Conservation (phyloP, 2,888 invertebrate genomes). For the Stegana nigrithorax region DNA sequence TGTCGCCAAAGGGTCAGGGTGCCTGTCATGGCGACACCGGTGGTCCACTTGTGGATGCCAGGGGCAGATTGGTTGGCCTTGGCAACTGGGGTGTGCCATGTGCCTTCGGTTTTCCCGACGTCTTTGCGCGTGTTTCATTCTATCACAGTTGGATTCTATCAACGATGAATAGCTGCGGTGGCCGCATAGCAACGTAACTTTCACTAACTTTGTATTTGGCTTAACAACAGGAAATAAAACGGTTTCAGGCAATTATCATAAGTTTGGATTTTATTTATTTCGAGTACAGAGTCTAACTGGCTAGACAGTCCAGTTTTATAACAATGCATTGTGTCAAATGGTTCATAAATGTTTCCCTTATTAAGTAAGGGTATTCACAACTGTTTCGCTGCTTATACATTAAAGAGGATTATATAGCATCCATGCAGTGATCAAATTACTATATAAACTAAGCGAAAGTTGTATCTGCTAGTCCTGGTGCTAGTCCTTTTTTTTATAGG, state of each 20-base stretch:
- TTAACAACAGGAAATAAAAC: neutral
- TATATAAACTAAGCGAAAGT: no score
- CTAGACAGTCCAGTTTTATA: neutral
- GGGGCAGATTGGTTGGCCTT: slow-evolving; percentile 60
- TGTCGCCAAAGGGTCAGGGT: slow-evolving; percentile 67
- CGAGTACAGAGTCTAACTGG: neutral
- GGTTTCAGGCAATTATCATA: no score
- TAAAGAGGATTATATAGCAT: no score
- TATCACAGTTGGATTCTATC: slow-evolving; percentile 62
- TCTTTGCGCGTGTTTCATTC: slow-evolving; percentile 57
- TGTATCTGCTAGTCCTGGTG: no score
- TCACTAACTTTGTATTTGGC: neutral
- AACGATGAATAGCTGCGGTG: slow-evolving; percentile 55
- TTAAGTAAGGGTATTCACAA: no score
- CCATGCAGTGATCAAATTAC: no score
- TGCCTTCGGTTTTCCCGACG: slow-evolving; percentile 64
- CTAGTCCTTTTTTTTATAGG: no score
- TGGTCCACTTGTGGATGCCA: slow-evolving; percentile 56
- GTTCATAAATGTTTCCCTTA: no score
- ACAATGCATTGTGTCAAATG: no score
- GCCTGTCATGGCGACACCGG: slow-evolving; percentile 66
- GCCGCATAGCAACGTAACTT: neutral
- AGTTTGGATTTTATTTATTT: neutral
- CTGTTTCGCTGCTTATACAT: no score
- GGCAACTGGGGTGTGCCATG: slow-evolving; percentile 67